Base-by-base conservation (phyloP, 2,888 invertebrate species). In the Parelbella ahira region DNA sequence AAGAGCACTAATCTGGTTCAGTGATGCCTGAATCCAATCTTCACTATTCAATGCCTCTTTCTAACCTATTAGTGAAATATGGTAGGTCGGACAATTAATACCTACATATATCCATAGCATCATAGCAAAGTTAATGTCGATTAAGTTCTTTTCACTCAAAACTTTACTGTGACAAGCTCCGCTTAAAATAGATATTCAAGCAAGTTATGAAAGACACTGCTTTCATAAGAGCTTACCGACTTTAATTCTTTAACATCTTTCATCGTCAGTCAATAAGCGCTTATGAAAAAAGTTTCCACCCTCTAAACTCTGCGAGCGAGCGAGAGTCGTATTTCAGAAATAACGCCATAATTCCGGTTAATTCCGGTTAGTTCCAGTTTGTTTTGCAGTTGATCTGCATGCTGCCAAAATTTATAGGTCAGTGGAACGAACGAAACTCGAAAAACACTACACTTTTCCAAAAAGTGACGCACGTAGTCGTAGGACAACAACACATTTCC, bases 391-490 rank as follows among this genome's bases (percentile, higher is more conserved):
- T 43, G 47, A 47, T 41, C 45, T 48, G 48, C 33, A 41, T 33
- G 33, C 29, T 29, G 38, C 47, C 28, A 46, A 45, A 45, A 45
- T 54, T 54, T 45, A 37, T 53, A 47, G 54, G 54, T 54, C 54
- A 54, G 44, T 48, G 43, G 50, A 20, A 28, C 8, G 9, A 25
- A 7, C 10, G 25, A 10, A 10, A 11, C 1, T n/a, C 25, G 20
- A 38, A 39, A 39, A 38, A 38, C 38, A 32, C 39, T 11, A 32
- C 19, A 38, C 21, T 38, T 25, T 37, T 15, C 12, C n/a, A 2
- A 37, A 36, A 25, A 4, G 19, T 7, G 6, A 30, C 23, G 30
- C 5, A n/a, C n/a, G n/a, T n/a, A n/a, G n/a, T n/a, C n/a, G n/a
- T n/a, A n/a, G n/a, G n/a, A n/a, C n/a, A n/a, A n/a, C n/a, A n/a